phyloP scores from a whole-genome alignment of 1,140 invertebrate species.

The Ylistrum balloti region DNA sequence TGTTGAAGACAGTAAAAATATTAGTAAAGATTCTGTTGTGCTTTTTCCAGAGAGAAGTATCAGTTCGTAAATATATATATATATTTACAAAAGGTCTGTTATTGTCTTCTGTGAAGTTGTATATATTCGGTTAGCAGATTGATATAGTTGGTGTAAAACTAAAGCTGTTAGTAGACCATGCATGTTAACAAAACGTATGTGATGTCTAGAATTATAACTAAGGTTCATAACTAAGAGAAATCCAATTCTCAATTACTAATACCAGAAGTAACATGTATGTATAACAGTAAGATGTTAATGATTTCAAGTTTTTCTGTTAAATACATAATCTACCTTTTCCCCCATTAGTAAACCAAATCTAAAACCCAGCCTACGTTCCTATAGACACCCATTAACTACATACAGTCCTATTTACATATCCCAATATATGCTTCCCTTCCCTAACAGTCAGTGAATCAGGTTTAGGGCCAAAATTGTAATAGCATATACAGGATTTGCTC shows the following conservation, averaged over 20 bases:
- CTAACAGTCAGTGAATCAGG: neutral
- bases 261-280: neutral
- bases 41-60: neutral
- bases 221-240: neutral
- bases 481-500: neutral
- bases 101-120: no score
- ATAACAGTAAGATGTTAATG: neutral
- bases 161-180: neutral
- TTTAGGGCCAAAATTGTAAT: neutral
- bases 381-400: neutral
- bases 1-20: neutral
- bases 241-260: neutral
- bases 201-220: neutral
- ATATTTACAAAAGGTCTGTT: neutral
- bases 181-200: neutral
- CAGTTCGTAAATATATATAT: neutral
- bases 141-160: neutral
- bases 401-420: neutral
- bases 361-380: neutral
- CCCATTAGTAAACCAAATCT: neutral
- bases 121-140: no score
- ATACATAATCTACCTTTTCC: neutral
- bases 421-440: neutral
- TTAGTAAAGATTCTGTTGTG: neutral
- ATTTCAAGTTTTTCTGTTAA: neutral